Conservation (phyloP, 1,140 invertebrate genomes). For the Planococcus citri region DNA sequence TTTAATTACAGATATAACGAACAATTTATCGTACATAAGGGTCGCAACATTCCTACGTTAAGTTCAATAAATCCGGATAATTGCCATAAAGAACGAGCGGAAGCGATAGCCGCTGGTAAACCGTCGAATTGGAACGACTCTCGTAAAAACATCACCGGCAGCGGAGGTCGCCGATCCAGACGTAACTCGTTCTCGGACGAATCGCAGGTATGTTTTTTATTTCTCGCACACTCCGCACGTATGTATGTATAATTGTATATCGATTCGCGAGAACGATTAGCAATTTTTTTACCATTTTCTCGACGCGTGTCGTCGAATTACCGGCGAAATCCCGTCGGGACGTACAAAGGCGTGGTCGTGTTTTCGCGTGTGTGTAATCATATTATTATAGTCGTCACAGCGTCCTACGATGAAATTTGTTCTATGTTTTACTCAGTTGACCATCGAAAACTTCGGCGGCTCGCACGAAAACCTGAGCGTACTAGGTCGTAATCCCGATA, state of each 20-base stretch:
- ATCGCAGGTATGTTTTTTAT: conserved; percentile 45
- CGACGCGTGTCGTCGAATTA: background rate
- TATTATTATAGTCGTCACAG: no score
- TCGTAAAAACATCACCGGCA: conserved; percentile 57
- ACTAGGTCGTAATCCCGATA: conserved; percentile 59
- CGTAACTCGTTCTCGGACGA: conserved; percentile 75
- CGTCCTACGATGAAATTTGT: background rate
- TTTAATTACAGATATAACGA: conserved; percentile 33
- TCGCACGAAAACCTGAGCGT: conserved; percentile 48
- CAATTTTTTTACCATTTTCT: background rate
- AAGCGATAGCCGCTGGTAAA: conserved; percentile 49
- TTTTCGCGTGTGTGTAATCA: background rate
- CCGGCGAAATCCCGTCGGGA: background rate
- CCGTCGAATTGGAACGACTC: conserved; percentile 71
- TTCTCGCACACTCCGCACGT: no score
- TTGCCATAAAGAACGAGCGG: conserved; percentile 41
- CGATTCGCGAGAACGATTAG: no score
- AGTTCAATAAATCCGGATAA: conserved; percentile 45
- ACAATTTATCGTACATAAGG: conserved; percentile 67
- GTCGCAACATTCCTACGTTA: conserved; percentile 61
- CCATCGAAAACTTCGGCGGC: conserved; percentile 79
- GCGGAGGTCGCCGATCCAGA: conserved; percentile 64
- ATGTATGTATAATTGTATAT: no score
- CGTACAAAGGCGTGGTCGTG: background rate
- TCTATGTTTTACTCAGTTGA: conserved; percentile 46